Percentiles rank a stretch among this genome's conserved stretches.
Conservation (phyloP, 2,113 vertebrate genomes). For the Solenodon paradoxus region DNA sequence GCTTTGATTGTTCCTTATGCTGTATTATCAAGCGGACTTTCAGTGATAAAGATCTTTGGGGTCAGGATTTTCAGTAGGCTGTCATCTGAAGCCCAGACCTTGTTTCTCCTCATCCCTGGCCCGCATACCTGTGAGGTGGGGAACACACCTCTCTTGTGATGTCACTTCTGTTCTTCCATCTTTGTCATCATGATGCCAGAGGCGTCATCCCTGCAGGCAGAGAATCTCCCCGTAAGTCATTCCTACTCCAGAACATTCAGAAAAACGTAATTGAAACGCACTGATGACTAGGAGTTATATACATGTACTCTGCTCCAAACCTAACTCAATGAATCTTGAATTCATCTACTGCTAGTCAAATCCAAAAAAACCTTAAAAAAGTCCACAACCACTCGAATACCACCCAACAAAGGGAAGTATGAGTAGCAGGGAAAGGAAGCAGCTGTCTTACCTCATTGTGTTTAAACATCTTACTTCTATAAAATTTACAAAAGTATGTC, state of each 20-base stretch:
- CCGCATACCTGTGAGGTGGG: neutral
- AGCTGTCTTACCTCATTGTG: neutral
- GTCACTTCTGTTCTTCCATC: neutral
- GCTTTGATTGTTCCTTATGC: neutral
- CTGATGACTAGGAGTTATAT: neutral
- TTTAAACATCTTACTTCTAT: neutral
- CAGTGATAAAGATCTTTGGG: neutral
- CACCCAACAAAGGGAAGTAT: accelerated
- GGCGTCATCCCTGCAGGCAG: neutral
- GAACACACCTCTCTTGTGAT: neutral
- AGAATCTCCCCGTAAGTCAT: neutral
- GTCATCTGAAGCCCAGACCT: neutral
- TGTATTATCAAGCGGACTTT: neutral
- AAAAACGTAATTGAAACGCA: neutral
- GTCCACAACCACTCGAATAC: neutral
- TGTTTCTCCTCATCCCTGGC: neutral
- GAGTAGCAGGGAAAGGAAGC: neutral
- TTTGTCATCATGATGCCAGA: neutral
- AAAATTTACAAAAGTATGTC: neutral
- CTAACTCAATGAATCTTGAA: neutral
- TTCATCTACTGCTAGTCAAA: neutral
- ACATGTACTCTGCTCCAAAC: neutral
- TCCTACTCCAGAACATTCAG: neutral
- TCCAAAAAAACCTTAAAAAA: neutral
- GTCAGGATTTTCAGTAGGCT: neutral